Base-by-base conservation (phyloP, 2,888 invertebrate species). In the Eulithis testata region DNA sequence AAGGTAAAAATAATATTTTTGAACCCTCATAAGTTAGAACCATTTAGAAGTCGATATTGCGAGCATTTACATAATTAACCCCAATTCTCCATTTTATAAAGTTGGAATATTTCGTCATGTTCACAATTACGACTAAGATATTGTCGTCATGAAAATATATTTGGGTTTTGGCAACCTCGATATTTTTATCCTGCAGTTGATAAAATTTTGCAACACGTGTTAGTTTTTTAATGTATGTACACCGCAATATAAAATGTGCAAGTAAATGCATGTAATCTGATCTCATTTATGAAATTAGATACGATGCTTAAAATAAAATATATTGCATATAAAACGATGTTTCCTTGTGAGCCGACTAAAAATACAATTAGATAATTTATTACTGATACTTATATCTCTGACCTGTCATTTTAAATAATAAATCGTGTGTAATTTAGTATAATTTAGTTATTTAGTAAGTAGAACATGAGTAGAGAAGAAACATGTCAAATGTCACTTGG, bases 401-500 rank as follows among this genome's bases (percentile, higher is more conserved):
- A 44, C 36, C n/a, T 47, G 45, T 53, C 45, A 58, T 45, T 63
- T 49, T 63, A 11, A 40, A 63, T 58, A 47, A 63, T 51, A 63
- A 52, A 63, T 63, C 40, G 51, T 2, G n/a, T 40, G 58, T 54
- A 50, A 63, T 63, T 54, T 63, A n/a, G n/a, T n/a, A n/a, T n/a
- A n/a, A n/a, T n/a, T n/a, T n/a, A n/a, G n/a, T n/a, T n/a, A n/a
- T n/a, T n/a, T n/a, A 21, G 11, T 40, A 63, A 65, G 68, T 65
- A 63, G 65, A 68, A 65, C 68, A 65, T 51, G 60, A 73, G 40
- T 12, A 45, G 58, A 63, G 62, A 45, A 63, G 44, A 52, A 43
- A 40, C 56, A 71, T 72, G 76, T 71, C 76, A 77, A 65, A 74
- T 65, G 77, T 74, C 73, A 76, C 49, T 74, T 54, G 75, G 75